phyloP scores from a whole-genome alignment of 2,113 vertebrate species.

The Rhodinocichla rosea region DNA sequence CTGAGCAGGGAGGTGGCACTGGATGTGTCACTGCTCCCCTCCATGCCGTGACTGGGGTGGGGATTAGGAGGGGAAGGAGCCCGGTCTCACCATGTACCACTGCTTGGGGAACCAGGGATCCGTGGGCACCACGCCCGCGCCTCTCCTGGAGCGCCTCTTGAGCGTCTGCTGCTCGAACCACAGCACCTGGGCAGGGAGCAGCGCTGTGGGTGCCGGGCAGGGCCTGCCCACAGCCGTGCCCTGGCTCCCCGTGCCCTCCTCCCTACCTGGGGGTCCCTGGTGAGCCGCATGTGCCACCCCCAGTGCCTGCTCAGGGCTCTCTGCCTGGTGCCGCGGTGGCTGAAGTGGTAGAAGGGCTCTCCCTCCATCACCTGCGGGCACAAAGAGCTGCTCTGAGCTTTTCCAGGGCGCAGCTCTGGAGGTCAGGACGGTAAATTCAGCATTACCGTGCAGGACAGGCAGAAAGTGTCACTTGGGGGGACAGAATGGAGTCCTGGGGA shows the following conservation, averaged over 20 bases:
- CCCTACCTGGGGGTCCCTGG: constrained; percentile 46
- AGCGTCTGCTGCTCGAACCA: constrained; percentile 79
- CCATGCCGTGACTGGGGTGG: rapidly evolving
- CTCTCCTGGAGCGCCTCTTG: constrained; percentile 44
- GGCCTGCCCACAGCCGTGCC: rapidly evolving
- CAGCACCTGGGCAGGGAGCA: constrained; percentile 55
- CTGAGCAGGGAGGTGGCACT: neutral
- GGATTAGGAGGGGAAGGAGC: neutral
- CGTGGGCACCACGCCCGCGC: constrained; percentile 5
- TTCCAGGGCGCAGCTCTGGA: rapidly evolving
- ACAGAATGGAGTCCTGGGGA: rapidly evolving
- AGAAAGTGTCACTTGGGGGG: rapidly evolving
- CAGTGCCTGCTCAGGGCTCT: constrained; percentile 66
- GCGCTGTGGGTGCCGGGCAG: rapidly evolving
- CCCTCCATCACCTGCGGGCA: constrained; percentile 55
- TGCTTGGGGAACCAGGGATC: constrained; percentile 78
- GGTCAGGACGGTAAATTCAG: rapidly evolving
- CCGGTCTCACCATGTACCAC: constrained; percentile 78
- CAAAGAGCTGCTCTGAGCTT: rapidly evolving
- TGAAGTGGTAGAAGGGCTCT: constrained; percentile 68
- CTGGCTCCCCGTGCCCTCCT: rapidly evolving
- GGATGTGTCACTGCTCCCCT: rapidly evolving
- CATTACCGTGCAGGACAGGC: rapidly evolving
- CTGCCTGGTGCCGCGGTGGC: constrained; percentile 57
- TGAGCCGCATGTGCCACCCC: constrained; percentile 66